Base-by-base conservation (phyloP, 2,888 invertebrate genomes). In the Drosophila atripex region DNA sequence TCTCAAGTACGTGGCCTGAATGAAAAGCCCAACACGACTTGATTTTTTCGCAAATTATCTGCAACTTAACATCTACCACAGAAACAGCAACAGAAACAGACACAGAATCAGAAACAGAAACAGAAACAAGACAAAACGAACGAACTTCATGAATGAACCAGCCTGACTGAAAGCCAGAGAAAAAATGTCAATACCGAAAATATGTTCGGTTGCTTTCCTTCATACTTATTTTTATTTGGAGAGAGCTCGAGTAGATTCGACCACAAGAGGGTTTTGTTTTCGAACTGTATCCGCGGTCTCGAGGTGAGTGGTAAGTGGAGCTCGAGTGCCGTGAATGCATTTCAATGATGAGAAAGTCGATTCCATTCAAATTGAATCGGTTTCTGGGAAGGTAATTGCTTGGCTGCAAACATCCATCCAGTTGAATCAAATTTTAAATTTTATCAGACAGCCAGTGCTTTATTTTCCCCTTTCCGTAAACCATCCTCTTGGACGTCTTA, bases 1-100 rank as follows among this genome's bases (percentile, higher is more conserved):
- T 73, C 50, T 77, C 49, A 64, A 77, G 83, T 77, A 71, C 86
- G 80, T 86, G 80, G 61, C 72, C 56, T 82, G 80, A 82, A 82
- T 86, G 80, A 86, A 82, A 74, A 76, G 46, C 30, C 28, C 41
- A 43, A 16, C 41, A 60, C 58, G 45, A n/a, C n/a, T n/a, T n/a
- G n/a, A n/a, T n/a, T n/a, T n/a, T n/a, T n/a, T n/a, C n/a, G n/a
- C n/a, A n/a, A n/a, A n/a, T n/a, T n/a, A n/a, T n/a, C n/a, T n/a
- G n/a, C n/a, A n/a, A n/a, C n/a, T n/a, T n/a, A n/a, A n/a, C n/a
- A n/a, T n/a, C n/a, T n/a, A n/a, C n/a, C n/a, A n/a, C n/a, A n/a
- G n/a, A n/a, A n/a, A n/a, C n/a, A n/a, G n/a, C n/a, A n/a, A n/a
- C n/a, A n/a, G n/a, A n/a, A n/a, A n/a, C n/a, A n/a, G n/a, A n/a